These are phyloP conservation scores for Delichon dasypus DNA, from an alignment of 2,797 vertebrate species.

Conservation along the genomic window DNA sequence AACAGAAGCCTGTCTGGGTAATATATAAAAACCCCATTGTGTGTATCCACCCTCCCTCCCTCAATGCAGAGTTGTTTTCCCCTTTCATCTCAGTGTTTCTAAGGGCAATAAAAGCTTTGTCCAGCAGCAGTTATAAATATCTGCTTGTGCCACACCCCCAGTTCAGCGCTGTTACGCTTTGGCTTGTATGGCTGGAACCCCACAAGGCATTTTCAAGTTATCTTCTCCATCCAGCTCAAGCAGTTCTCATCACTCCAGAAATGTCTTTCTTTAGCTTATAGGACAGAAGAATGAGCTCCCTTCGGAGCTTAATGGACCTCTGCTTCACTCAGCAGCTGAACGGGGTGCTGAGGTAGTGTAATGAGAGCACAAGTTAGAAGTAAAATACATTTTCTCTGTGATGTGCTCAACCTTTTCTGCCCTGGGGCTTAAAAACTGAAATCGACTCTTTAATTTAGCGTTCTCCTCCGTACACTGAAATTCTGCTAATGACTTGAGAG, in stretches of 20 bases:
- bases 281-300: slow-evolving; percentile 51
- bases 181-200: slow-evolving; percentile 6
- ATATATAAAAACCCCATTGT: neutral
- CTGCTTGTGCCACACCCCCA: neutral
- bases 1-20: neutral
- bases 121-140: slow-evolving; percentile 15
- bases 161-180: neutral
- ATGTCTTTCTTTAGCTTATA: slow-evolving; percentile 22
- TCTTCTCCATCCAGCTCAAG: slow-evolving; percentile 47
- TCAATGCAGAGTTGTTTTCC: neutral
- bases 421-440: slow-evolving; percentile 58
- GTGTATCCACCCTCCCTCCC: neutral
- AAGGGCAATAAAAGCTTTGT: slow-evolving; percentile 19
- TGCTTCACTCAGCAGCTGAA: neutral
- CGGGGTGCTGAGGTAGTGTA: slow-evolving; percentile 28
- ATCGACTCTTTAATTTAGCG: slow-evolving; percentile 62
- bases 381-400: slow-evolving; percentile 63
- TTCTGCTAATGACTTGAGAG: slow-evolving; percentile 35
- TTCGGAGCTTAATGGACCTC: slow-evolving; percentile 51
- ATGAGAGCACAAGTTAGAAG: slow-evolving; percentile 56
- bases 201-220: slow-evolving; percentile 21
- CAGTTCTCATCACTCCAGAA: slow-evolving; percentile 36
- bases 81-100: slow-evolving; percentile 21
- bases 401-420: slow-evolving; percentile 63
- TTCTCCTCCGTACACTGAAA: slow-evolving; percentile 31